Evolutionary conservation across 2,888 invertebrate genomes (phyloP).

Genomic region (Pedicia rivosa): DNA sequence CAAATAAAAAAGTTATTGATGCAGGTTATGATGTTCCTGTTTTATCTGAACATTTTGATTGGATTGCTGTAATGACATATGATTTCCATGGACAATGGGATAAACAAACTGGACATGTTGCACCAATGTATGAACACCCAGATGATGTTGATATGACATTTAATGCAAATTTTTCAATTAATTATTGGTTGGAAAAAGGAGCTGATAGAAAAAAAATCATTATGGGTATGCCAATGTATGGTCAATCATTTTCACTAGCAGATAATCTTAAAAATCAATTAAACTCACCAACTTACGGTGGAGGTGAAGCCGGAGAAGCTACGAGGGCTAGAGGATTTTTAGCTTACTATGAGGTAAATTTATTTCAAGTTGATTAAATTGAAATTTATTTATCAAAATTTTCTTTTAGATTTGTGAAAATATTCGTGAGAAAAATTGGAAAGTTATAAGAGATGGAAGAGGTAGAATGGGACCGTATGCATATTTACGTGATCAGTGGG

Average conservation of each 20-base stretch:
- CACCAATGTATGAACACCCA: slow-evolving; percentile 68
- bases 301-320: slow-evolving; percentile 77
- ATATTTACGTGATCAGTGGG: slow-evolving; percentile 74
- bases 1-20: slow-evolving; percentile 67
- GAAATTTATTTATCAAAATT: slow-evolving; percentile 19
- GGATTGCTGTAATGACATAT: slow-evolving; percentile 85
- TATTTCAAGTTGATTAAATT: slow-evolving; percentile 35
- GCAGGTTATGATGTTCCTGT: slow-evolving; percentile 68
- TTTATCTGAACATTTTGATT: slow-evolving; percentile 63
- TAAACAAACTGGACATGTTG: slow-evolving; percentile 75
- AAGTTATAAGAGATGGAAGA: slow-evolving; percentile 56
- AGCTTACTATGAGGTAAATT: slow-evolving; percentile 68
- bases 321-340: slow-evolving; percentile 78
- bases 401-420: slow-evolving; percentile 51
- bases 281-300: slow-evolving; percentile 66
- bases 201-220: slow-evolving; percentile 63
- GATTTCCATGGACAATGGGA: slow-evolving; percentile 90
- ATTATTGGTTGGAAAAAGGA: slow-evolving; percentile 73
- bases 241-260: slow-evolving; percentile 71
- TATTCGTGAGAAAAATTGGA: slow-evolving; percentile 58
- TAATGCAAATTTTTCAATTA: slow-evolving; percentile 74
- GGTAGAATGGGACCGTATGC: slow-evolving; percentile 83
- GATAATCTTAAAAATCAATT: slow-evolving; percentile 46
- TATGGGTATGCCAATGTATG: slow-evolving; percentile 80
- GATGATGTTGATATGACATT: slow-evolving; percentile 58